Percentiles rank a stretch among this genome's conserved stretches.
Conservation (phyloP, 2,797 vertebrate genomes). For the Furcifer pardalis region DNA sequence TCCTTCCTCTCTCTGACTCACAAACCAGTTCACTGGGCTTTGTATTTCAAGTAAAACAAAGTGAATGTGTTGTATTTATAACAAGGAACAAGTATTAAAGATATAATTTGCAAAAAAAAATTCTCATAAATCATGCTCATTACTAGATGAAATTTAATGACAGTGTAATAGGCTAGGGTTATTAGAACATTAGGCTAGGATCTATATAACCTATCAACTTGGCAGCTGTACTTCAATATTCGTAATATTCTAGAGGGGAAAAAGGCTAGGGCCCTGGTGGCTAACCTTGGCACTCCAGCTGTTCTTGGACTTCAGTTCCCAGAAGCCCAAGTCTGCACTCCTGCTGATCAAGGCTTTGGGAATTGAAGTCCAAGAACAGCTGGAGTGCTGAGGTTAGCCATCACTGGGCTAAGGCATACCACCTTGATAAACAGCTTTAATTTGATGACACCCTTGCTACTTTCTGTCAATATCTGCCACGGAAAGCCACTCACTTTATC, state of each 20-base stretch:
- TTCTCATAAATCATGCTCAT: neutral
- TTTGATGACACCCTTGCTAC: neutral
- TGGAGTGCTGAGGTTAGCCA: no score
- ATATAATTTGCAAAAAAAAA: neutral
- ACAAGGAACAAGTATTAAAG: neutral
- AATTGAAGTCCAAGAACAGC: no score
- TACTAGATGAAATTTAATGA: neutral
- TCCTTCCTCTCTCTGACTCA: neutral
- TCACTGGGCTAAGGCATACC: neutral
- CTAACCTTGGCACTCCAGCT: no score
- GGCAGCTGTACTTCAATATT: neutral
- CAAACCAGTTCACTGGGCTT: neutral
- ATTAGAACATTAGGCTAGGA: neutral
- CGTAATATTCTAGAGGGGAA: neutral
- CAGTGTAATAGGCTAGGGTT: neutral
- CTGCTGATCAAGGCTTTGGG: no score
- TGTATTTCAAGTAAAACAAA: neutral
- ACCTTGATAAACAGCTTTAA: neutral
- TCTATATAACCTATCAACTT: neutral
- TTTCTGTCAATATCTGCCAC: neutral
- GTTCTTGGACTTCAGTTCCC: no score
- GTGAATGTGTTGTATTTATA: neutral
- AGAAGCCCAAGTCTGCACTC: no score
- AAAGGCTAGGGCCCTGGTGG: no score
- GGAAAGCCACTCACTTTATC: neutral